Evolutionary conservation across 2,113 vertebrate species (phyloP).

Genomic region (Pygathrix nemaeus): DNA sequence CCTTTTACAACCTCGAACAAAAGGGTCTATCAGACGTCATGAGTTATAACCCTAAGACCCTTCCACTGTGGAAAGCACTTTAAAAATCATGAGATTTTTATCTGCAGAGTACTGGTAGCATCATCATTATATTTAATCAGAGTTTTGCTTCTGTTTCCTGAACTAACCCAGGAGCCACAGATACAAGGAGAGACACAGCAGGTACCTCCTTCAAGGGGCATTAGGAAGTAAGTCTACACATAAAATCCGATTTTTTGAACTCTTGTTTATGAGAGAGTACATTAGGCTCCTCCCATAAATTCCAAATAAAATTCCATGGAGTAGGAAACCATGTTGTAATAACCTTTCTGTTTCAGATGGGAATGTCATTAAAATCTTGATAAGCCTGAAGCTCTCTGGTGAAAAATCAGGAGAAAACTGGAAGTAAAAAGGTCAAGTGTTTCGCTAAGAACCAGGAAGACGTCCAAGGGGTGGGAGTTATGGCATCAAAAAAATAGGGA

Average conservation of each 20-base stretch:
- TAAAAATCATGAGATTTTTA: neutral
- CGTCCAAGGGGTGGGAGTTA: accelerated
- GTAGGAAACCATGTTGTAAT: neutral
- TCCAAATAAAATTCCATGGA: neutral
- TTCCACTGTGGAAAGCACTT: accelerated
- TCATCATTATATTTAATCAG: no score
- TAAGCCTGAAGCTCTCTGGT: neutral
- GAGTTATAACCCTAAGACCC: neutral
- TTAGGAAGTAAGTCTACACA: neutral
- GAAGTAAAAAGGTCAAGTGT: neutral
- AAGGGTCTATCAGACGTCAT: neutral
- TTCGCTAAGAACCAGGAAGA: neutral
- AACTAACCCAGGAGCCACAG: neutral
- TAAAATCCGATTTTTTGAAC: neutral
- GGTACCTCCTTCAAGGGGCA: accelerated
- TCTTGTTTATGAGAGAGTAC: neutral
- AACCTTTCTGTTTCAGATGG: neutral
- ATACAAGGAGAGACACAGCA: accelerated
- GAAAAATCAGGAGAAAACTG: no score
- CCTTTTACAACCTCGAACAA: neutral
- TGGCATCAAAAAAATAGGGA: accelerated
- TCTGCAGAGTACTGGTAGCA: accelerated
- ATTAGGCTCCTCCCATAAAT: no score
- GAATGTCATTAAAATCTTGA: accelerated
- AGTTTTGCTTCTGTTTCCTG: neutral